Conservation (phyloP, 1,140 invertebrate species). For the Luehdorfia chinensis region DNA sequence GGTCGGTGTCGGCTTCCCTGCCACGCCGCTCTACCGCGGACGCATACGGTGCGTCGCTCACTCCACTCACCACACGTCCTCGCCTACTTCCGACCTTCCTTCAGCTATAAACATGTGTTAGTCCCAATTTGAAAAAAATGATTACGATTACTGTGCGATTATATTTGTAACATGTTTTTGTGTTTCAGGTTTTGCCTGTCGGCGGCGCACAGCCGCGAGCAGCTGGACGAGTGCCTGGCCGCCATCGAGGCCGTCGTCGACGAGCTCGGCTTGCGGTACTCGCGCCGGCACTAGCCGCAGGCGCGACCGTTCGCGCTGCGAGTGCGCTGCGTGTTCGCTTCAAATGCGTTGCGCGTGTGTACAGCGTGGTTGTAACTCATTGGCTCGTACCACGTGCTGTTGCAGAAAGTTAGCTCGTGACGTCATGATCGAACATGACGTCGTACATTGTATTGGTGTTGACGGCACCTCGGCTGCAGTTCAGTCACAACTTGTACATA, state of each 20-base stretch:
- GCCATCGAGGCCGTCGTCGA: constrained; percentile 85
- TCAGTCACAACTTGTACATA: too few relatives aligned
- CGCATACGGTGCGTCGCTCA: constrained; percentile 82
- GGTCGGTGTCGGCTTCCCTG: constrained; percentile 98
- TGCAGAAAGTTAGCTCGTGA: background rate
- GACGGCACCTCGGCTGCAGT: too few relatives aligned
- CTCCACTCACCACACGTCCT: too few relatives aligned
- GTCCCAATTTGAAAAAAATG: too few relatives aligned
- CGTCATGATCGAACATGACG: too few relatives aligned
- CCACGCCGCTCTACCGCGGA: constrained; percentile 96
- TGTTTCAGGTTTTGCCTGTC: constrained; percentile 90
- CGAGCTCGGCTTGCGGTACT: constrained; percentile 85
- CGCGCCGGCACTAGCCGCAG: constrained; percentile 45
- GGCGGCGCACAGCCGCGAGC: constrained; percentile 96
- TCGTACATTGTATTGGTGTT: background rate
- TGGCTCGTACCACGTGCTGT: background rate
- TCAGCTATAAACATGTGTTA: too few relatives aligned
- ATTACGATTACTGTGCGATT: background rate
- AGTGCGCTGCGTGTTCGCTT: background rate
- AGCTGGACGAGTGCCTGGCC: constrained; percentile 91
- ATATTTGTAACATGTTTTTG: background rate
- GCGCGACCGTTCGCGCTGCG: background rate
- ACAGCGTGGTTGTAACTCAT: too few relatives aligned
- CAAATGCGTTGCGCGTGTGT: too few relatives aligned
- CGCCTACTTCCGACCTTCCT: too few relatives aligned